Base-by-base conservation (phyloP, 2,797 vertebrate species). In the Myoxocephalus aenaeus region DNA sequence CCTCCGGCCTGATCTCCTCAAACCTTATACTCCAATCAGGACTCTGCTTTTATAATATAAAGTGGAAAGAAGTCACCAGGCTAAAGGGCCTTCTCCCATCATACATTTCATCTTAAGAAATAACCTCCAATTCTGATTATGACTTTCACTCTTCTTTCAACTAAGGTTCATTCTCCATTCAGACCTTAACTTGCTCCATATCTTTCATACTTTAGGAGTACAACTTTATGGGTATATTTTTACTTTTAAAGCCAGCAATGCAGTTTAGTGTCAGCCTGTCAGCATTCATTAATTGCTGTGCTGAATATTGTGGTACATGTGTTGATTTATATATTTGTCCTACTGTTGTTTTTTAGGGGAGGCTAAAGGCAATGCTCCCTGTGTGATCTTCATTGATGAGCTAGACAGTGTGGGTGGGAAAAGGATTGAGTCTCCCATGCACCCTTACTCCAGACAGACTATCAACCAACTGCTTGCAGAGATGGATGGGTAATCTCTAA, bases 381-480 rank as follows among this genome's bases (percentile, higher is more conserved):
- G 98, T 46, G 98, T 99, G 88, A 97, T 99, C 94, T 99, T 99
- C 92, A 99, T 99, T 53, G 98, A 99, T 90, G 98, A 99, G 83
- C 90, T 99, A 89, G 98, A 99, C 93, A 99, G 98, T 70, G 98
- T 99, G 64, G 98, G 98, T 74, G 98, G 98, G 63, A 99, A 99
- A 89, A 96, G 98, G 91, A 97, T 99, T 29, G 98, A 99, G 89
- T 99, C 98, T 86, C 97, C 98, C 63, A 99, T 99, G 97, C 98
- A 99, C 88, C 98, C 98, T 1, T 99, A 99, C 92, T 99, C 98
- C 82, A 96, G 98, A 87, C 98, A 99, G 92, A 99, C 98, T 18
- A 99, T 99, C 91, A 99, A 99, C 92, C 98, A 99, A 77, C 96
- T 99, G 7, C 96, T 99, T 83, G 98, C 98, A 79, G 98, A 99